phyloP scores from a whole-genome alignment of 64 coral and sea anemone species.

The Montipora foliosa region DNA sequence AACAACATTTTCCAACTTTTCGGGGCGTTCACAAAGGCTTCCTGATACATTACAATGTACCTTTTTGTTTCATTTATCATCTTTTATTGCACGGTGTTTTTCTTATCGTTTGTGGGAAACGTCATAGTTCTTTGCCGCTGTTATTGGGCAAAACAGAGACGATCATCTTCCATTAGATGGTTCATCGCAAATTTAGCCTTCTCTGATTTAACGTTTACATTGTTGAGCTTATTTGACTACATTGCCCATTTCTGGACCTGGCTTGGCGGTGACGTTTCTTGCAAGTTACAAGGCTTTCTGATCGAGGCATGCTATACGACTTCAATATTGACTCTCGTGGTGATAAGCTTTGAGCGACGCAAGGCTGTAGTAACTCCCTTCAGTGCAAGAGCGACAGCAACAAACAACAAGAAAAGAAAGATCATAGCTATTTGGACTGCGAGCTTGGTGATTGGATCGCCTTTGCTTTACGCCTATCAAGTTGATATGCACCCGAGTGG shows the following conservation, averaged over 20 bases:
- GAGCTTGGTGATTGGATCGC: conserved; percentile 20
- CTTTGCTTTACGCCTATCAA: conserved; percentile 42
- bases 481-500: not conserved
- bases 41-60: too few species aligned
- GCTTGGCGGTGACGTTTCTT: conserved; percentile 48
- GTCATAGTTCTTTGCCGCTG: not conserved
- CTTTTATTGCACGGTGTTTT: not conserved
- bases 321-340: conserved; percentile 42
- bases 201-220: conserved; percentile 48
- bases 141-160: conserved; percentile 18
- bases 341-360: conserved; percentile 37
- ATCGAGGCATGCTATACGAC: conserved; percentile 54
- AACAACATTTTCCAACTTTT: too few species aligned
- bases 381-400: not conserved
- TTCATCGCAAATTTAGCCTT: conserved; percentile 60
- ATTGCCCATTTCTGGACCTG: conserved; percentile 35
- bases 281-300: conserved; percentile 50
- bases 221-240: conserved; percentile 33
- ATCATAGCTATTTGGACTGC: not conserved
- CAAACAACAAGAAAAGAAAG: not conserved
- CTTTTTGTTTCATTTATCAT: too few species aligned
- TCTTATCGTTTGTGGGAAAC: conserved; percentile 41
- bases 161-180: conserved; percentile 8
- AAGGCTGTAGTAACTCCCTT: conserved; percentile 32
- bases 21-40: too few species aligned